Evolutionary conservation across 2,888 invertebrate genomes (phyloP), one percentile per base, ranked within the genome.

Genomic region (Himalopsyche tibetana): DNA sequence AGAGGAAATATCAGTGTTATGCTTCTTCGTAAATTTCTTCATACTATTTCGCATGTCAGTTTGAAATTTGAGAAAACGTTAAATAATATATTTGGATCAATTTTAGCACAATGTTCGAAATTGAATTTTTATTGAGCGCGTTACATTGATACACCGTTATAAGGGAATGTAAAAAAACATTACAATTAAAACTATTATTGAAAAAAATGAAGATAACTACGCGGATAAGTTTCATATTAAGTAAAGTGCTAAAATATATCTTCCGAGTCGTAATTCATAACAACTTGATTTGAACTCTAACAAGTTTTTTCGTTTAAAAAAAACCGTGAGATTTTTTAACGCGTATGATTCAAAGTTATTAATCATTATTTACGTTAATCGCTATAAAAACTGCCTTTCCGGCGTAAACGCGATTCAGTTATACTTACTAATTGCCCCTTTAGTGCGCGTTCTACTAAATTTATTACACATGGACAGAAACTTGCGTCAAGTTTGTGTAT

Each of bases 261-360:
- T 19, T 11, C n/a, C n/a, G 63, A n/a, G 56, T 56, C n/a, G 56
- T 56, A 56, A 56, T 19, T 56, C 56, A 56, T n/a, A 56, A 63
- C 19, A 63, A 19, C 63, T 63, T 63, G 63, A 63, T 63, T 63
- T 63, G 51, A 63, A 19, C 19, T 63, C n/a, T 63, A 63, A 63
- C 63, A 63, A 63, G 63, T 63, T 63, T 51, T 63, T 11, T 63
- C 2, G 19, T 4, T 63, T 19, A 63, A 63, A 19, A 63, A 63
- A 63, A 63, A n/a, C 63, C 63, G 63, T 63, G 63, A 28, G 63
- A 63, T 63, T 63, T 63, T 63, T 63, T 63, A 28, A 63, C 63
- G 63, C 28, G 63, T 9, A 63, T 28, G 28, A 28, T 63, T 63
- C 11, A 63, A 28, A 63, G 63, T 63, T 63, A 63, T 63, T 63